Percentiles rank a stretch among this genome's conserved stretches.
Conservation (phyloP, 2,888 invertebrate species). For the Scaptomyza tumidula region DNA sequence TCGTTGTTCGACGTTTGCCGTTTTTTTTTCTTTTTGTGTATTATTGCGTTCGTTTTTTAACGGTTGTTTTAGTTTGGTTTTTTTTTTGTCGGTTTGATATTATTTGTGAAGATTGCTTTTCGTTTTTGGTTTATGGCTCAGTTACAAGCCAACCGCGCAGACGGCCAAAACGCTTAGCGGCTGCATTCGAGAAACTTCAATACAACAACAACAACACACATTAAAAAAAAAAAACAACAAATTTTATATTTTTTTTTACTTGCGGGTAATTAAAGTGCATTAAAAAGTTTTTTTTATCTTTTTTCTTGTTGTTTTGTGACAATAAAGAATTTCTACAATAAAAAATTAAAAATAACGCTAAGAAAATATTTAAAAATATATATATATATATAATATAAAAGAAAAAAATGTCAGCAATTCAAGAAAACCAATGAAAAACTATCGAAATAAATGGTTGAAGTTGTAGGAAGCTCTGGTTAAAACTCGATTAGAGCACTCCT, state of each 20-base stretch:
- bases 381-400: too few relatives aligned
- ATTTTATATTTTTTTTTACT: constrained; percentile 2
- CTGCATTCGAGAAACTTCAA: constrained; percentile 1
- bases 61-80: constrained; percentile 41
- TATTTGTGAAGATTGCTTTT: constrained; percentile 14
- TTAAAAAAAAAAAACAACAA: background rate
- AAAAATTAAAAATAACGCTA: background rate
- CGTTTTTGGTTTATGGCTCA: constrained; percentile 41
- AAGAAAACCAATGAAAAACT: background rate
- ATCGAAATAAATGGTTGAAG: background rate
- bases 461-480: constrained; percentile 9
- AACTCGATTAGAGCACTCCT: constrained; percentile 1
- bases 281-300: background rate
- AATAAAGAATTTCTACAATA: too few relatives aligned
- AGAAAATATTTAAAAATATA: background rate
- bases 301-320: too few relatives aligned
- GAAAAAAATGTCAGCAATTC: background rate
- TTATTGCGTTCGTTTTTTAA: constrained; percentile 48
- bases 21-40: background rate
- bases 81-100: constrained; percentile 24
- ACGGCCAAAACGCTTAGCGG: constrained; percentile 53
- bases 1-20: constrained; percentile 26
- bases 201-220: background rate
- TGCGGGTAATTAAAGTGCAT: constrained; percentile 21
- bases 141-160: constrained; percentile 67